A percentile compares a stretch with the other conserved stretches of the same genome.
Evolutionary conservation across 2,113 vertebrate genomes (phyloP).

Genomic region (Gnathonemus echidnorhynchus): DNA sequence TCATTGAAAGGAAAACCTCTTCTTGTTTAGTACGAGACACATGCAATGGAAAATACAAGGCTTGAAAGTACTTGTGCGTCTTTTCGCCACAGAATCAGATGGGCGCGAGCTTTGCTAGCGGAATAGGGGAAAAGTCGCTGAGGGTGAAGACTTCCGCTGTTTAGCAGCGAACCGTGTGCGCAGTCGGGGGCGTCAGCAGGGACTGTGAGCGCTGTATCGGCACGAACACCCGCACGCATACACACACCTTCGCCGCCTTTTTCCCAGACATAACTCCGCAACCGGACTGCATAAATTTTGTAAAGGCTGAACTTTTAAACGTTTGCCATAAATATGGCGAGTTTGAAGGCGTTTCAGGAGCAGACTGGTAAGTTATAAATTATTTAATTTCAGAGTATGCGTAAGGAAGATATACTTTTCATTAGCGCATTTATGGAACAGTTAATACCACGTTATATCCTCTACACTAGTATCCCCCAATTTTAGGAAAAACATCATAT

Average conservation of each 20-base stretch:
- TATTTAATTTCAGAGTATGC: background rate
- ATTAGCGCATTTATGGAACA: background rate
- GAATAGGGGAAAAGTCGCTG: background rate
- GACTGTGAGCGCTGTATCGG: background rate
- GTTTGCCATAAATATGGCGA: conserved; percentile 46
- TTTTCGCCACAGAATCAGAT: background rate
- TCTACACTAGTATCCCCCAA: background rate
- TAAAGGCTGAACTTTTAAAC: background rate
- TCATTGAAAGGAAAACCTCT: background rate
- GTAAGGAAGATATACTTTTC: background rate
- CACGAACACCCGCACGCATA: background rate
- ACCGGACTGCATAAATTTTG: background rate
- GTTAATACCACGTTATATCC: background rate
- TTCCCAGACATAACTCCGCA: background rate
- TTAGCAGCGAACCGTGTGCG: background rate
- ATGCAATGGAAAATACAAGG: background rate
- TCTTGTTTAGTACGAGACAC: background rate
- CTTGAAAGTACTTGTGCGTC: background rate
- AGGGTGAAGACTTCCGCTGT: conserved; percentile 9
- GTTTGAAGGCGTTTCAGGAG: conserved; percentile 46
- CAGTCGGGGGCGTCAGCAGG: background rate
- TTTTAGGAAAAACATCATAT: background rate
- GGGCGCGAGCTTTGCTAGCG: background rate
- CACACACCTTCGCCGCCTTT: background rate
- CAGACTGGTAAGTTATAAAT: conserved; percentile 43